Evolutionary conservation across 2,113 vertebrate genomes (phyloP).

Genomic region (Pseudorhombus dupliciocellatus): DNA sequence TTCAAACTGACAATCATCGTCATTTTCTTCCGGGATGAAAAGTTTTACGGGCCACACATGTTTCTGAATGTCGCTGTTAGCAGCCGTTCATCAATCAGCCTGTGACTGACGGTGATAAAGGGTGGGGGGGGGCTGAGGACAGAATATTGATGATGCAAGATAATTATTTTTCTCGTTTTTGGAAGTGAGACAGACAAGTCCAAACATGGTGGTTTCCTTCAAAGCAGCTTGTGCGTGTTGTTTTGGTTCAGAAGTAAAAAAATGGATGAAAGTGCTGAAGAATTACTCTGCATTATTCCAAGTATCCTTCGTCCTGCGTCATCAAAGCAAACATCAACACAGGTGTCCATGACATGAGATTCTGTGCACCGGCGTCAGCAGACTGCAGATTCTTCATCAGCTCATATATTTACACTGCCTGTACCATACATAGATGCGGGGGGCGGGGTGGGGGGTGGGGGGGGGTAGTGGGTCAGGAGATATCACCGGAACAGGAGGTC

Average conservation of each 20-base stretch:
- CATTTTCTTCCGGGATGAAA: conserved; percentile 62
- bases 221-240: too few species aligned
- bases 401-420: conserved; percentile 60
- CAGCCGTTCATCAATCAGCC: conserved; percentile 55
- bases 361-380: conserved; percentile 12
- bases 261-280: neutral
- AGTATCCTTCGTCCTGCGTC: conserved; percentile 2
- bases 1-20: conserved; percentile 60
- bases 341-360: conserved; percentile 2
- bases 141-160: conserved; percentile 30
- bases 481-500: conserved; percentile 58
- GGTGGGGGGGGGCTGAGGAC: neutral
- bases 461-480: conserved; percentile 53
- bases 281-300: conserved; percentile 5
- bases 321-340: conserved; percentile 27
- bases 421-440: conserved; percentile 70
- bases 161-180: conserved; percentile 9
- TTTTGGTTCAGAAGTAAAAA: too few species aligned
- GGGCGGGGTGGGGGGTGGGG: neutral
- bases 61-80: conserved; percentile 47
- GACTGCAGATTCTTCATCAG: conserved; percentile 38
- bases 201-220: neutral
- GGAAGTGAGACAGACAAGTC: conserved; percentile 4
- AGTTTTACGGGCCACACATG: conserved; percentile 48
- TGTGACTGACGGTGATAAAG: conserved; percentile 48